phyloP scores from a whole-genome alignment of 2,113 vertebrate species.

The Sminthopsis crassicaudata region DNA sequence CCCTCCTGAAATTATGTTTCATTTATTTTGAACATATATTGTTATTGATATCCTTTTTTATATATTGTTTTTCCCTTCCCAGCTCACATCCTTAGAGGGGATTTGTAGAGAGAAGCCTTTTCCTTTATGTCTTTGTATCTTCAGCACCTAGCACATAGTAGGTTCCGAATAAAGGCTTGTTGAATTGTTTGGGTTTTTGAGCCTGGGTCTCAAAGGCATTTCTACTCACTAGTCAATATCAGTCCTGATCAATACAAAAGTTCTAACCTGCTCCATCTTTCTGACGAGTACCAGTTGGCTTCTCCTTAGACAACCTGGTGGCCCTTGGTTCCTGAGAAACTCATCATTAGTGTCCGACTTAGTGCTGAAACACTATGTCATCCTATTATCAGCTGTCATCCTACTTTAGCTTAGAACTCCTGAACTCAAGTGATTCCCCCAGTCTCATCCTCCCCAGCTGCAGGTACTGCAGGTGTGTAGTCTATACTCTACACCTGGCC shows the following conservation, averaged over 20 bases:
- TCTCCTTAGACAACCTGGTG: not conserved
- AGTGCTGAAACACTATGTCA: not conserved
- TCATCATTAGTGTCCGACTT: not conserved
- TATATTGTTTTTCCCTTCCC: not conserved
- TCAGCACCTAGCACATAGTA: not conserved
- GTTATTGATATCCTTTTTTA: not conserved
- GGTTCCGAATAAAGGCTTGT: not conserved
- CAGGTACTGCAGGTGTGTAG: not conserved
- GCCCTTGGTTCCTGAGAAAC: not conserved
- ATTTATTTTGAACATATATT: not conserved
- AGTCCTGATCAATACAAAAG: not conserved
- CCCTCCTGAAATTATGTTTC: too few relatives aligned
- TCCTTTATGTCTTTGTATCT: not conserved
- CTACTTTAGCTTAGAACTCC: not conserved
- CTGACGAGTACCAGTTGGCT: not conserved
- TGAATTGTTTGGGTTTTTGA: not conserved
- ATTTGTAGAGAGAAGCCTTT: not conserved
- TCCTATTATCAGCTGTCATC: not conserved
- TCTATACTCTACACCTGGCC: not conserved
- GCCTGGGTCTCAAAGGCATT: not conserved
- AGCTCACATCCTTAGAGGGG: not conserved
- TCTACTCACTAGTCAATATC: too few relatives aligned
- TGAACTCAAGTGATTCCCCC: not conserved
- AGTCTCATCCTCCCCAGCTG: not conserved
- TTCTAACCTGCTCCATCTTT: not conserved